Base-by-base conservation (phyloP, 2,797 vertebrate species). In the Mergus octosetaceus region DNA sequence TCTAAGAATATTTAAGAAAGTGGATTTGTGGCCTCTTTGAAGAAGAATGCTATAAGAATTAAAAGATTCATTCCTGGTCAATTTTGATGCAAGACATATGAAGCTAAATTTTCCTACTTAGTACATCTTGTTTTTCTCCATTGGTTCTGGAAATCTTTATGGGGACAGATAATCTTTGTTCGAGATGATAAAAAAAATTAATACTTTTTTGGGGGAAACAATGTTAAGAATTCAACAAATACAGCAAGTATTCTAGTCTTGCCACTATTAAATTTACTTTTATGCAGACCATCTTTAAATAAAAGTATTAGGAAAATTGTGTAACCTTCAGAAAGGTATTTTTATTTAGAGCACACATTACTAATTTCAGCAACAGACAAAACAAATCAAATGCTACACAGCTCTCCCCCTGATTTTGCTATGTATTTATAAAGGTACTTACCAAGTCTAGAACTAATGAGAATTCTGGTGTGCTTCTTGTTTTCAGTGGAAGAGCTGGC, bases 381-480 rank as follows among this genome's bases (percentile, higher is more conserved):
- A 75, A 38, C 3, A 38, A 78, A 45, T 18, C 1, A 39, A 79
- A 45, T 10, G 21, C 87, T 84, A 43, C 68, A 54, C 36, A 58
- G 45, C 21, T 65, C 39, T 81, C 24, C 5, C 34, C 61, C 51
- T 73, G 75, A 45, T 72, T 41, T 47, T 66, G 56, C 10, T 27
- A 32, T 4, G 53, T 36, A 64, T 34, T 78, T 75, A 32, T 11
- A 60, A 11, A 76, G 49, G 32, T 56, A 98, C 97, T 98, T 89
- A 99, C 99, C 98, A 99, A 97, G 97, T 99, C 99, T 89, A 99
- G 98, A 95, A 99, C 99, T 95, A 99, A 97, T 71, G 99, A 99
- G 97, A 99, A 99, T 81, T 99, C 99, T 19, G 99, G 99, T 87
- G 99, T 99, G 98, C 99, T 99, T 98, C 99, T 99, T 18, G 99